Percentiles rank a stretch among this genome's conserved stretches.
Evolutionary conservation across 2,113 vertebrate genomes (phyloP).

Genomic region (Alaudala cheleensis): DNA sequence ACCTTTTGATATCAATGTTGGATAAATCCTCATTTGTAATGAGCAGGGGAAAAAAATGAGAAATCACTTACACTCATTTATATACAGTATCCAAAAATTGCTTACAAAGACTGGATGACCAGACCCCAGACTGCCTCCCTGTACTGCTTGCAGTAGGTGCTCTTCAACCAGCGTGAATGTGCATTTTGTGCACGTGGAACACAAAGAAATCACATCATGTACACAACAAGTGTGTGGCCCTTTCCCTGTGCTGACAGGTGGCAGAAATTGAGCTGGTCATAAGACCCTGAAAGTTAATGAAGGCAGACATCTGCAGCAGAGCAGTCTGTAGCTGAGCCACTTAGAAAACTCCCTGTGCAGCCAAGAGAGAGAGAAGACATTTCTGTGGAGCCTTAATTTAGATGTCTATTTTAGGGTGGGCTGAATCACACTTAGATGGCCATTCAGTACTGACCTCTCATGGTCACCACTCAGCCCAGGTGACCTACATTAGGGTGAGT

Average conservation of each 20-base stretch:
- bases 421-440: background rate
- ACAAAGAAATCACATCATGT: background rate
- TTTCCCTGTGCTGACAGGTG: background rate
- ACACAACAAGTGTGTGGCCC: fast-evolving
- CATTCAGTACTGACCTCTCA: background rate
- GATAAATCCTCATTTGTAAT: background rate
- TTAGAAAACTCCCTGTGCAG: background rate
- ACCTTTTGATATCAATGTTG: background rate
- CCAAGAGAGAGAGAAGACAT: background rate
- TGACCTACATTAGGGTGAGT: background rate
- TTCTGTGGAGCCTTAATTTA: background rate
- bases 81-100: background rate
- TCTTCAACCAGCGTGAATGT: background rate
- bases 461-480: background rate
- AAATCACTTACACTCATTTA: background rate
- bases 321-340: background rate
- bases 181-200: background rate
- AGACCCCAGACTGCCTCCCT: background rate
- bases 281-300: background rate
- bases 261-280: background rate
- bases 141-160: background rate
- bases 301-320: slow-evolving; percentile 6
- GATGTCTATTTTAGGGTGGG: background rate
- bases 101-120: background rate
- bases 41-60: background rate